Evolutionary conservation across 2,797 vertebrate species (phyloP), one percentile per base, ranked within the genome.

Genomic region (Leucoraja ocellata): DNA sequence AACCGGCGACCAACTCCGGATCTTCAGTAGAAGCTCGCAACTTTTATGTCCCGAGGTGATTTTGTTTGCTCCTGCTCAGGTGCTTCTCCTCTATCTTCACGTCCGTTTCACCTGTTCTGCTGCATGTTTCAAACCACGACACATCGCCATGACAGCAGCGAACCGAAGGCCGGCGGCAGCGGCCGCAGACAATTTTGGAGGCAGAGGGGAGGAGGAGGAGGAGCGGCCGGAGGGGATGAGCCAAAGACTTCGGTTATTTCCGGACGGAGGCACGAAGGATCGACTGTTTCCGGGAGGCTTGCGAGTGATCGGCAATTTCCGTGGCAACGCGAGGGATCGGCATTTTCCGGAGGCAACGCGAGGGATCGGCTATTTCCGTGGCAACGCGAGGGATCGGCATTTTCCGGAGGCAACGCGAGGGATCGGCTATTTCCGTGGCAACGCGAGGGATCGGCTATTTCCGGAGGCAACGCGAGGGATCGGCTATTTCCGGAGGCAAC

Each of bases 111-210:
- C 83, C 58, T 86, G 58, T 86, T 63, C n/a, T 58, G 58, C n/a
- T 65, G 58, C 61, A 28, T 32, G 14, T 32, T 86, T 86, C 6
- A 86, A 86, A 7, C 83, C 5, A 14, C n/a, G 61, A 65, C 61
- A n/a, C 61, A 63, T 86, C 83, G 83, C 83, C 83, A 86, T 86
- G 83, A 86, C 83, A 86, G 83, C 83, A 16, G n/a, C 61, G 39
- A 74, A 10, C 90, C 10, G 36, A 0, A 91, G 77, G 65, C 65
- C 65, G 63, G 86, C 32, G 28, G 86, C 28, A 7, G 36, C 65
- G 63, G 23, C 68, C 65, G 36, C 18, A 71, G 18, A 39, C 13
- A 39, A 32, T 28, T 11, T 32, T 13, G 36, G 3, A 23, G 39
- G 13, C 21, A 2, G 81, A 58, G 4, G 63, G 11, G 16, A 5